Base-by-base conservation (phyloP, 2,888 invertebrate species). In the Agapostemon virescens region DNA sequence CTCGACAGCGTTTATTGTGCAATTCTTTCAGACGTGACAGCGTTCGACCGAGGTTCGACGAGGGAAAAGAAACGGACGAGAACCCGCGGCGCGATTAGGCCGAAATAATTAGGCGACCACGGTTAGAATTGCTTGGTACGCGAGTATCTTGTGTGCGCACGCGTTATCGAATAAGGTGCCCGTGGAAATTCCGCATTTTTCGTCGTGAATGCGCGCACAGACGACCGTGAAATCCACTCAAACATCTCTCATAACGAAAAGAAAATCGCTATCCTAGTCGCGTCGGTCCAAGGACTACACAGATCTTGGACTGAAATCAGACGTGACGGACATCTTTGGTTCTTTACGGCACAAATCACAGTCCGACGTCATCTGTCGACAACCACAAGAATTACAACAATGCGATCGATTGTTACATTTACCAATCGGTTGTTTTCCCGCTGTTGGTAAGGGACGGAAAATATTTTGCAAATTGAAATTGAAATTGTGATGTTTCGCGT, bases 311-410 rank as follows among this genome's bases (percentile, higher is more conserved):
- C 63, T 69, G 63, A 36, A 70, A 68, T 73, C 71, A 75, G 78
- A 75, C 76, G 71, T 81, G 76, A 83, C 81, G 68, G 83, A 83
- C 85, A 85, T 85, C 81, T 85, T 86, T 85, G 75, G 77, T 78
- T 82, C 76, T 76, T 78, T 77, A 76, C 52, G 42, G 67, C 67
- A 61, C 17, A 72, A 72, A 20, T 40, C 63, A 7, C 23, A 9
- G 15, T 38, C 30, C 33, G 15, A 40, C 63, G 69, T 11, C 77
- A 84, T 79, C 83, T 79, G 30, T 63, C n/a, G 69, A 36, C 30
- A 1, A 23, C 68, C 38, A 11, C 7, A 0, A 36, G 69, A 78
- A 69, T 52, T n/a, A 9, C 6, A n/a, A 9, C 7, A 13, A 33
- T 5, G 2, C 4, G 9, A 3, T 77, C 7, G 0, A 40, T 17